Evolutionary conservation across 2,797 vertebrate genomes (phyloP).

Genomic region (Fratercula arctica): DNA sequence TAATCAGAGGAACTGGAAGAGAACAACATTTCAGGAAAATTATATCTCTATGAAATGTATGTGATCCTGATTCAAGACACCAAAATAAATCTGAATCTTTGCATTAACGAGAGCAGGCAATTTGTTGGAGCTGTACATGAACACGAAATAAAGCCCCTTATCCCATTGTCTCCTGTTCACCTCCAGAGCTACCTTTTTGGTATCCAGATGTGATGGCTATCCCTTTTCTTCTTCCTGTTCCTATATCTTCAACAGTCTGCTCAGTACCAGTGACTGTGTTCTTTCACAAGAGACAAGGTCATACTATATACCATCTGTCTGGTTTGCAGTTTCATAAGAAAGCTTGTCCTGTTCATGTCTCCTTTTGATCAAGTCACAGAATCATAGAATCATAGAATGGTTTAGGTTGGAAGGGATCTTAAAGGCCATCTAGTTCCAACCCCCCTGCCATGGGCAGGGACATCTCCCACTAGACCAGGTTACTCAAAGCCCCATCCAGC

Average conservation of each 20-base stretch:
- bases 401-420: too few relatives aligned
- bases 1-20: background rate
- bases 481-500: too few relatives aligned
- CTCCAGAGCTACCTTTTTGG: background rate
- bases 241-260: background rate
- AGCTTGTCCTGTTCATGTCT: background rate
- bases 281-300: background rate
- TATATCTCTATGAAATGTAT: background rate
- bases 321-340: background rate
- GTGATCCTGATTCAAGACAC: background rate
- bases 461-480: too few relatives aligned
- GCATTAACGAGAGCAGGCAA: background rate
- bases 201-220: background rate
- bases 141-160: background rate
- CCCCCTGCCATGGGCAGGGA: too few relatives aligned
- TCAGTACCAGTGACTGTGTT: background rate
- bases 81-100: background rate
- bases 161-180: background rate
- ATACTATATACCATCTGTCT: background rate
- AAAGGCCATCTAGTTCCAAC: too few relatives aligned
- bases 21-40: background rate
- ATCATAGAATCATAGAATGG: too few relatives aligned
- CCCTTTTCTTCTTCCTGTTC: background rate
- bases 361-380: background rate
- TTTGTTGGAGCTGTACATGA: background rate